phyloP scores from a whole-genome alignment of 2,797 vertebrate genomes.

The Sebastes iracundus region DNA sequence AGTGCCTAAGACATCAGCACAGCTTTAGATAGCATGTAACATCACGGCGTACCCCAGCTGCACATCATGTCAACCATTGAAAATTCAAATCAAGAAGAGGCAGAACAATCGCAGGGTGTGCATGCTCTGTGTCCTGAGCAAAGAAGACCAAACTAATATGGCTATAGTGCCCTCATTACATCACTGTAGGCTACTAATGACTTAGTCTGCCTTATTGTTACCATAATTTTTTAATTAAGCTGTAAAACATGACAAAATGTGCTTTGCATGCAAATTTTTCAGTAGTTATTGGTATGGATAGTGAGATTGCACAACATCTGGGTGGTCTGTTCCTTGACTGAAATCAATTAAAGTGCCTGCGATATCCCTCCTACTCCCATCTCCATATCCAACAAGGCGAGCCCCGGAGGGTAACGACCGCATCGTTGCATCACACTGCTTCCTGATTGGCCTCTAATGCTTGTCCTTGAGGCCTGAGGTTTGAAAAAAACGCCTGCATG shows the following conservation, averaged over 20 bases:
- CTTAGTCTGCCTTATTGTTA: not conserved
- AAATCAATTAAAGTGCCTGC: conserved; percentile 61
- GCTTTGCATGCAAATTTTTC: not conserved
- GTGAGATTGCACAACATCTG: conserved; percentile 3
- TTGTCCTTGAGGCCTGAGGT: conserved; percentile 47
- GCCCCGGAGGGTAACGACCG: conserved; percentile 20
- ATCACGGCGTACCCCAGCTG: not conserved
- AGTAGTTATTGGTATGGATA: not conserved
- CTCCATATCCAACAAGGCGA: conserved; percentile 57
- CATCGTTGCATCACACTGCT: conserved; percentile 41
- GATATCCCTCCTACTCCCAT: conserved; percentile 55
- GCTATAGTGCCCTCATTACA: not conserved
- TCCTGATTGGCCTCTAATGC: conserved; percentile 47
- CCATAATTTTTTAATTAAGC: not conserved
- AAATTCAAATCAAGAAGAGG: not conserved
- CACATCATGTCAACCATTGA: not conserved
- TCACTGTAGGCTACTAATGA: not conserved
- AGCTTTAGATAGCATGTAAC: not conserved
- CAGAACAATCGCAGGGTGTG: not conserved
- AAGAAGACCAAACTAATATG: not conserved
- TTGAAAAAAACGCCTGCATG: conserved; percentile 10
- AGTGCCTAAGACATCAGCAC: not conserved
- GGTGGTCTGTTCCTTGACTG: conserved; percentile 2
- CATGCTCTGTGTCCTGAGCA: not conserved
- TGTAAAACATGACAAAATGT: not conserved